Evolutionary conservation across 2,113 vertebrate genomes (phyloP).

Genomic region (Psophia crepitans): DNA sequence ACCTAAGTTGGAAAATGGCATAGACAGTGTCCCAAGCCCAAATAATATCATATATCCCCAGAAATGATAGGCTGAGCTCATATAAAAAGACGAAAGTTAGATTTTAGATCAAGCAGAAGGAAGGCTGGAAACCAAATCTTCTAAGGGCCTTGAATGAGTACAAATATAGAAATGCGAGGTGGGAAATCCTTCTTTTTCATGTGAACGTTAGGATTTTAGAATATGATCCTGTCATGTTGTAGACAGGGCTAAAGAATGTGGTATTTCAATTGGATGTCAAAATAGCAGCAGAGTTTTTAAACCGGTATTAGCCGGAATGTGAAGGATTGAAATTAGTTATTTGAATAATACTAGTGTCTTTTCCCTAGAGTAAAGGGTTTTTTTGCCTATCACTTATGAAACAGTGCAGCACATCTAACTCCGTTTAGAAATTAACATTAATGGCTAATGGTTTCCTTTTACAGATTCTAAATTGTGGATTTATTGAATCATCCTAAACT

Average conservation of each 20-base stretch:
- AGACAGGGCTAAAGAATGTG: not conserved
- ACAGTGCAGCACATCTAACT: not conserved
- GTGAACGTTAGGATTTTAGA: not conserved
- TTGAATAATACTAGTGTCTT: not conserved
- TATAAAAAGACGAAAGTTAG: not conserved
- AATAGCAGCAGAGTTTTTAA: not conserved
- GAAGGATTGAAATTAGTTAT: conserved; percentile 12
- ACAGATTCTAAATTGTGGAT: conserved; percentile 51
- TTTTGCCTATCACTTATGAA: conserved; percentile 21
- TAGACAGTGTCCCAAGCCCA: not conserved
- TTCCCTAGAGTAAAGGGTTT: not conserved
- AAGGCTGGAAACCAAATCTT: not conserved
- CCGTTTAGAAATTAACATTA: conserved; percentile 51
- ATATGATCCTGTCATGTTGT: not conserved
- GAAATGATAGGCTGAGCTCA: not conserved
- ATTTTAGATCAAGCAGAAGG: not conserved
- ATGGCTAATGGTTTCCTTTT: conserved; percentile 60
- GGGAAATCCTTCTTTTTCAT: not conserved
- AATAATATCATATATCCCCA: not conserved
- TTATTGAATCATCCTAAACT: conserved; percentile 64
- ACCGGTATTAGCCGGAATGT: not conserved
- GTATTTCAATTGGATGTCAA: not conserved
- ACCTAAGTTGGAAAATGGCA: not conserved
- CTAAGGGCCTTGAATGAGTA: not conserved
- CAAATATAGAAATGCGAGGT: not conserved